Evolutionary conservation across 2,113 vertebrate species (phyloP).

Genomic region (Hystrix cristata): DNA sequence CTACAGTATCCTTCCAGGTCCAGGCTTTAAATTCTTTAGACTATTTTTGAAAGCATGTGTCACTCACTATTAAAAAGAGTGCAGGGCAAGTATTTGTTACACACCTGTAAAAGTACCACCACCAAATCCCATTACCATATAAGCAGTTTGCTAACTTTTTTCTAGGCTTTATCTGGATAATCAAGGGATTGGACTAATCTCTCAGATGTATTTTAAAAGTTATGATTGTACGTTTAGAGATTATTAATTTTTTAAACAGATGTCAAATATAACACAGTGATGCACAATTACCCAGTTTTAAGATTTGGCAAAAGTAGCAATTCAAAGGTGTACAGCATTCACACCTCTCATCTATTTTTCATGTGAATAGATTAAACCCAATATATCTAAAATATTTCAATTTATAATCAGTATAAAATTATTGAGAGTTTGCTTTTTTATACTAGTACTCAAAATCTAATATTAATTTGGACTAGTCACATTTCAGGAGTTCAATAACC

Average conservation of each 20-base stretch:
- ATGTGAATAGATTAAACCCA: background rate
- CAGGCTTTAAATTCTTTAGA: background rate
- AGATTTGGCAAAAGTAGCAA: conserved; percentile 3
- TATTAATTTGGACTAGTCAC: background rate
- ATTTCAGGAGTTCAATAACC: background rate
- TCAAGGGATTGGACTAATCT: background rate
- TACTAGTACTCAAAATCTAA: background rate
- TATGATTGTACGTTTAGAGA: background rate
- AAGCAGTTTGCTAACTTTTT: background rate
- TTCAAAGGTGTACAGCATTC: background rate
- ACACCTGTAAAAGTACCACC: background rate
- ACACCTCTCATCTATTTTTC: background rate
- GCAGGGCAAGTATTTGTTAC: background rate
- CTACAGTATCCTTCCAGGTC: background rate
- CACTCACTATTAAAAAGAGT: background rate
- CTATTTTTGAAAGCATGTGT: background rate
- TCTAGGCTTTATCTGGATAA: background rate
- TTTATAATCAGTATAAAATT: background rate
- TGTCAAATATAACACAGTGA: background rate
- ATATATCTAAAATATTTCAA: background rate
- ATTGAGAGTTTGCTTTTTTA: too few species aligned
- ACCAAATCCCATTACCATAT: background rate
- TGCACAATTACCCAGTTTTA: conserved; percentile 1
- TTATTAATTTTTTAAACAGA: background rate
- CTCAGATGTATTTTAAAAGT: background rate